Conservation (phyloP, 1,140 invertebrate genomes). For the Conopomorpha cramerella region DNA sequence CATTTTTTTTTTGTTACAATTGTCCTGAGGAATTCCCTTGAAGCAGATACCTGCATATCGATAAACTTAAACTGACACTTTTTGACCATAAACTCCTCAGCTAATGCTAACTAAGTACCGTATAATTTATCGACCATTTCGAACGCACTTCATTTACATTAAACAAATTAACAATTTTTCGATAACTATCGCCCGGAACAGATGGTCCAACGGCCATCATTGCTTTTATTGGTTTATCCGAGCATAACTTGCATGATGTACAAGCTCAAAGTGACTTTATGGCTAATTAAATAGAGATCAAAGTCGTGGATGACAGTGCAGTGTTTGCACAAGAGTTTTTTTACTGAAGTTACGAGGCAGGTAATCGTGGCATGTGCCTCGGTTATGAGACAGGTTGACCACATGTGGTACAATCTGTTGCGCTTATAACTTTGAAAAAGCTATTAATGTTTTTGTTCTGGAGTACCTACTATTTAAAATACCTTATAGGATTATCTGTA, state of each 20-base stretch:
- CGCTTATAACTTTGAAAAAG: too few relatives aligned
- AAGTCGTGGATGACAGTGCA: background rate
- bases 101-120: too few relatives aligned
- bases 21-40: too few relatives aligned
- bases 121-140: slow-evolving; percentile 49
- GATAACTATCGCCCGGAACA: slow-evolving; percentile 57
- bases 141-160: slow-evolving; percentile 54
- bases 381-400: slow-evolving; percentile 55
- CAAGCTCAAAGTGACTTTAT: background rate
- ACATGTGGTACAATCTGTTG: slow-evolving; percentile 51
- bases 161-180: slow-evolving; percentile 61
- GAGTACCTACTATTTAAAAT: too few relatives aligned
- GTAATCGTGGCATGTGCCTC: slow-evolving; percentile 52
- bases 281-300: slow-evolving; percentile 8
- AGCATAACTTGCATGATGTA: slow-evolving; percentile 8
- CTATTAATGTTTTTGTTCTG: too few relatives aligned
- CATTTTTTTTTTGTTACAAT: too few relatives aligned
- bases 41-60: too few relatives aligned
- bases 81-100: slow-evolving; percentile 42
- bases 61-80: too few relatives aligned
- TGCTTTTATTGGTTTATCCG: background rate
- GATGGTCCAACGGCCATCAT: slow-evolving; percentile 31
- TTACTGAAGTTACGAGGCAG: slow-evolving; percentile 38
- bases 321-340: slow-evolving; percentile 27
- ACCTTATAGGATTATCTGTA: too few relatives aligned